Evolutionary conservation across 2,113 vertebrate species (phyloP), one percentile per base, ranked within the genome.

Genomic region (Grantiella picta): DNA sequence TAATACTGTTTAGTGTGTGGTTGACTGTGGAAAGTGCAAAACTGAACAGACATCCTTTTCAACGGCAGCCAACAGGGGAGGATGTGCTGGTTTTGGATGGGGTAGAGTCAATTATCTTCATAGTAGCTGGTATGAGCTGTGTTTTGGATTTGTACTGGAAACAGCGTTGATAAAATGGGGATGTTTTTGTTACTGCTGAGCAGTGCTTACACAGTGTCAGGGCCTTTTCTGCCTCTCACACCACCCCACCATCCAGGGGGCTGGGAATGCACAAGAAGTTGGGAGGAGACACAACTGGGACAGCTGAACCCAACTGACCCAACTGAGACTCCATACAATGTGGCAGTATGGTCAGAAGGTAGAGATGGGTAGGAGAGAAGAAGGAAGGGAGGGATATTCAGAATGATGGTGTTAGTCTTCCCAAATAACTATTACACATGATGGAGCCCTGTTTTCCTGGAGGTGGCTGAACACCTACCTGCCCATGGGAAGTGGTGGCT

Each of bases 231-330:
- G n/a, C 24, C 29, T 53, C 52, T 72, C 52, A 60, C 29, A 35
- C 4, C 66, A 40, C 17, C 5, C 29, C 38, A 35, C 8, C 66
- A 72, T n/a, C 0, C 0, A 65, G 29, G 45, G 21, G 36, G 21
- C 21, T 66, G 59, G 28, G 8, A 24, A 21, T 40, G 59, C n/a
- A 72, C 29, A 35, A 23, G 33, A 35, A n/a, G 2, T 0, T 64
- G 15, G 19, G 71, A 90, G 38, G 2, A 12, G n/a, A 72, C 59
- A 35, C 24, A 59, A 3, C 28, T 19, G 24, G 24, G 7, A 13
- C n/a, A 60, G 66, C 45, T 40, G 45, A 60, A 18, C 7, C n/a
- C 60, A 61, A 2, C 11, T 24, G 9, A 15, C 13, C 25, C 40
- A 75, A 61, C 31, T 12, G 53, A 49, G 35, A 60, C 33, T 73